A percentile compares a stretch with the other conserved stretches of the same genome.
Conservation (phyloP, 2,113 vertebrate genomes). For the Nibea coibor region DNA sequence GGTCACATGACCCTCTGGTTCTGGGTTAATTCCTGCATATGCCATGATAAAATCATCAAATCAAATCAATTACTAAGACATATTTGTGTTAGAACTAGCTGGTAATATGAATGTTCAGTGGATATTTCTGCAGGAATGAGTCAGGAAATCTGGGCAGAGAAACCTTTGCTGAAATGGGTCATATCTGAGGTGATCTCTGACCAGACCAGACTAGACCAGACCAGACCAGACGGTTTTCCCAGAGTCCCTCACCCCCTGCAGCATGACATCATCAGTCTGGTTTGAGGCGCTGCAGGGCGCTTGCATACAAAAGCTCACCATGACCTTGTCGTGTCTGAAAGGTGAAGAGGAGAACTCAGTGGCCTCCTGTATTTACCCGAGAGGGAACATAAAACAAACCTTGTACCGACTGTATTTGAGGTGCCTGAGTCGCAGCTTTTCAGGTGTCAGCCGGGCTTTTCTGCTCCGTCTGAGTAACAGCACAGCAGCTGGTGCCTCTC, state of each 20-base stretch:
- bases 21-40: background rate
- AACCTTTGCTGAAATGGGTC: slow-evolving; percentile 44
- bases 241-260: slow-evolving; percentile 45
- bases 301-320: slow-evolving; percentile 65
- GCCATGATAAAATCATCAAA: background rate
- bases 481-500: slow-evolving; percentile 17
- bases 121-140: slow-evolving; percentile 1
- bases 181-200: slow-evolving; percentile 24
- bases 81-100: background rate
- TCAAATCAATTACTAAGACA: no score
- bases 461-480: slow-evolving; percentile 11
- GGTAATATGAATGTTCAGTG: no score
- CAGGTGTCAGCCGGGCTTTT: slow-evolving; percentile 46
- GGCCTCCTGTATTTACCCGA: slow-evolving; percentile 51
- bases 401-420: slow-evolving; percentile 31
- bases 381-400: slow-evolving; percentile 51
- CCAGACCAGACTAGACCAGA: slow-evolving; percentile 32
- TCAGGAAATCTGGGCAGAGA: slow-evolving; percentile 28
- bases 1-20: background rate
- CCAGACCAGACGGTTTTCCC: slow-evolving; percentile 35
- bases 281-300: slow-evolving; percentile 60
- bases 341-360: slow-evolving; percentile 57
- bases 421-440: slow-evolving; percentile 40
- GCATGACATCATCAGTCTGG: slow-evolving; percentile 77
- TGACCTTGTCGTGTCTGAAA: slow-evolving; percentile 48